Evolutionary conservation across 2,888 invertebrate species (phyloP).

Genomic region (Drosophila glabriapex): DNA sequence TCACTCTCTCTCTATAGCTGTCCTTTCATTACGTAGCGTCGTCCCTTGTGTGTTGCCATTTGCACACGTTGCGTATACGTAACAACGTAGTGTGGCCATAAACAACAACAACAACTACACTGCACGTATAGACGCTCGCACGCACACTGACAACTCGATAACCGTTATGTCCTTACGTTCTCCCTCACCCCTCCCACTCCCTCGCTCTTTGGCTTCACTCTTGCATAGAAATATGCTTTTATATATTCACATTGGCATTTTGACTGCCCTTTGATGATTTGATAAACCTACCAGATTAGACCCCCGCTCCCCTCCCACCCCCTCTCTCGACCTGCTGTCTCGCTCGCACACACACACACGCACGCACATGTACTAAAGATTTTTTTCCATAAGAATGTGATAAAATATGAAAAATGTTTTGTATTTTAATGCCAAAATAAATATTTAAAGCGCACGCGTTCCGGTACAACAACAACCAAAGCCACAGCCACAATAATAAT

Average conservation of each 20-base stretch:
- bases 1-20: conserved; percentile 20
- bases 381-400: conserved; percentile 30
- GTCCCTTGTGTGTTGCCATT: conserved; percentile 68
- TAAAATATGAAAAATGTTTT: conserved; percentile 16
- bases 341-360: background rate
- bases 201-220: background rate
- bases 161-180: conserved; percentile 36
- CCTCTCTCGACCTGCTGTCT: background rate
- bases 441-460: conserved; percentile 58
- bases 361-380: conserved; percentile 8
- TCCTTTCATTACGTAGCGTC: conserved; percentile 37
- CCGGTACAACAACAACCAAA: conserved; percentile 27
- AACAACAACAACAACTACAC: conserved; percentile 52
- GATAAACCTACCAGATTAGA: conserved; percentile 59
- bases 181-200: background rate
- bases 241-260: conserved; percentile 68
- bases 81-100: conserved; percentile 63
- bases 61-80: conserved; percentile 78
- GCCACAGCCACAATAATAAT: conserved; percentile 3
- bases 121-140: conserved; percentile 15
- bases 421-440: conserved; percentile 38
- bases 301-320: background rate
- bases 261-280: conserved; percentile 74
- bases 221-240: conserved; percentile 60
- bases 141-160: conserved; percentile 21